phyloP scores from a whole-genome alignment of 1,140 invertebrate species.

The Macrosteles quadrilineatus region DNA sequence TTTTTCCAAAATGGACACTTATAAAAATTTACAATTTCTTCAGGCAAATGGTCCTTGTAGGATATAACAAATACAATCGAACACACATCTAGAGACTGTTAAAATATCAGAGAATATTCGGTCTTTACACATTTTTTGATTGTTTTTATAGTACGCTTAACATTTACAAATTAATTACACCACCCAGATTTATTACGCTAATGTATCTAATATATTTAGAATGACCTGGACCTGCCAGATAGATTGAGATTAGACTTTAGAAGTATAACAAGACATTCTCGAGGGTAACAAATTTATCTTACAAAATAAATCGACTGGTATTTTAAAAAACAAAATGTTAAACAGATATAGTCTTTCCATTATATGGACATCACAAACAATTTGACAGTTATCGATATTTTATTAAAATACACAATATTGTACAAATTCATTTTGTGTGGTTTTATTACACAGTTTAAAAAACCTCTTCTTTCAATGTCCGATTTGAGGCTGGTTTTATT shows the following conservation, averaged over 20 bases:
- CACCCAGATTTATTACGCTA: constrained; percentile 6
- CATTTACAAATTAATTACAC: constrained; percentile 16
- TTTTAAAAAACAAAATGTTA: background rate
- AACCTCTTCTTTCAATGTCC: background rate
- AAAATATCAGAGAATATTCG: background rate
- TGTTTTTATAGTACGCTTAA: background rate
- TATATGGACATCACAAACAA: constrained; percentile 3
- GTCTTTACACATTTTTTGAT: constrained; percentile 4
- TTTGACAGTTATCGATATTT: constrained; percentile 2
- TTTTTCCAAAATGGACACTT: constrained; percentile 30
- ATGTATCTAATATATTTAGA: constrained; percentile 2
- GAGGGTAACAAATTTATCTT: background rate
- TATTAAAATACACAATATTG: background rate
- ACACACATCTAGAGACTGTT: constrained; percentile 16
- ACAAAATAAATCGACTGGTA: background rate
- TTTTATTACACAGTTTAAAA: too few species aligned
- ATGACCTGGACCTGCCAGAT: constrained; percentile 16
- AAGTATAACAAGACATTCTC: background rate
- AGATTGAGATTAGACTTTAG: constrained; percentile 2
- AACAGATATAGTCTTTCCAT: constrained; percentile 1
- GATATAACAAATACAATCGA: constrained; percentile 20
- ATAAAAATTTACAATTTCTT: constrained; percentile 29
- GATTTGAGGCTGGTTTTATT: background rate
- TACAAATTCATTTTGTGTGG: background rate
- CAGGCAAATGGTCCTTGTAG: constrained; percentile 20